These are phyloP conservation scores for Ips typographus DNA, from an alignment of 1,140 invertebrate species.

Conservation along the genomic window DNA sequence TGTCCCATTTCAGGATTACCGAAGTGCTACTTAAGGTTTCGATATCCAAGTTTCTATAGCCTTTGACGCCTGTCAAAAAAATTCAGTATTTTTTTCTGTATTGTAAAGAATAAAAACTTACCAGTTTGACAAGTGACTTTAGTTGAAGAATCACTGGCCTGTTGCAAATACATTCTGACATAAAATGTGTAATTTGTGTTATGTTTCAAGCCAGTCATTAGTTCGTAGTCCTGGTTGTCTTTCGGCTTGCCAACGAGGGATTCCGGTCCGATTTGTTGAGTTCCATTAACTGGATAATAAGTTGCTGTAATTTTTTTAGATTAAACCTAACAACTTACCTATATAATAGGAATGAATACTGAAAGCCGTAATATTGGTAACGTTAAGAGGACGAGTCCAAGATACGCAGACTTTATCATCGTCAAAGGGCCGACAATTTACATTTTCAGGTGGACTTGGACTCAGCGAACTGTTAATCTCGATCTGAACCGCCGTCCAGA, in stretches of 20 bases:
- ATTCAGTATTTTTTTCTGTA: neutral
- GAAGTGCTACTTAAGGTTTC: slow-evolving; percentile 57
- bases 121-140: slow-evolving; percentile 63
- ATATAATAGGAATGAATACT: slow-evolving; percentile 64
- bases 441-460: slow-evolving; percentile 59
- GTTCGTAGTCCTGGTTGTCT: slow-evolving; percentile 55
- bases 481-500: slow-evolving; percentile 61
- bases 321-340: slow-evolving; percentile 48
- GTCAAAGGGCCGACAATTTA: slow-evolving; percentile 59
- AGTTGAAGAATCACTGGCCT: slow-evolving; percentile 64
- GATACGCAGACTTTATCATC: slow-evolving; percentile 59
- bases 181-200: slow-evolving; percentile 71
- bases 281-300: slow-evolving; percentile 30
- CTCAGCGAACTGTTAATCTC: slow-evolving; percentile 54
- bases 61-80: slow-evolving; percentile 58
- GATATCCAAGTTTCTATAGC: slow-evolving; percentile 59
- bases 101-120: slow-evolving; percentile 43
- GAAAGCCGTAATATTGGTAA: slow-evolving; percentile 59
- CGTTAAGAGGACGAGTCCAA: slow-evolving; percentile 57
- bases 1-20: slow-evolving; percentile 62
- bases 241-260: slow-evolving; percentile 48
- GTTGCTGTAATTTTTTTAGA: neutral
- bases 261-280: slow-evolving; percentile 57
- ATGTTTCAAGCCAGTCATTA: slow-evolving; percentile 59
- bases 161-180: slow-evolving; percentile 61